These are phyloP conservation scores for Forbesichthys papilliferus DNA, from an alignment of 2,113 vertebrate species.

Conservation along the genomic window DNA sequence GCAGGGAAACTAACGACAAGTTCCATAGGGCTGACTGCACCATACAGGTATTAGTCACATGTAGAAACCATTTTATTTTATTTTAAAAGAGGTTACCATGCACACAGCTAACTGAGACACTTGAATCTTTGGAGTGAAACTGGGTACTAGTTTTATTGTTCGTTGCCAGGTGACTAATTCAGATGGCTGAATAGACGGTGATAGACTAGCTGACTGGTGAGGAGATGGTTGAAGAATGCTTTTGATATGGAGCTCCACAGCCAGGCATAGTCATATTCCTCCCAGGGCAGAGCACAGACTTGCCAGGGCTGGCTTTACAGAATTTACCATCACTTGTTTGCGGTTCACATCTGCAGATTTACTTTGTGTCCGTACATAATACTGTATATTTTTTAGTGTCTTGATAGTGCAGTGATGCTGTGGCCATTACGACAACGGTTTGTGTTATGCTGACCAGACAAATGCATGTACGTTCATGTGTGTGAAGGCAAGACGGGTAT, in stretches of 20 bases:
- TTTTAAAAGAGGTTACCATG: constrained; percentile 26
- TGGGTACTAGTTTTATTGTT: constrained; percentile 35
- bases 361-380: too few relatives aligned
- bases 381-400: too few relatives aligned
- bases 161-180: constrained; percentile 59
- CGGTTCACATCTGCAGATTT: too few relatives aligned
- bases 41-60: constrained; percentile 7
- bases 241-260: constrained; percentile 58
- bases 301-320: constrained; percentile 38
- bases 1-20: too few relatives aligned
- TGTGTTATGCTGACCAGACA: too few relatives aligned
- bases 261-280: neutral
- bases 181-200: constrained; percentile 34
- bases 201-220: constrained; percentile 27
- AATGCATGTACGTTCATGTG: too few relatives aligned
- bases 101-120: neutral
- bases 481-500: too few relatives aligned
- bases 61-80: neutral
- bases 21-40: too few relatives aligned
- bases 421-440: too few relatives aligned
- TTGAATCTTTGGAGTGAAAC: constrained; percentile 42
- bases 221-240: constrained; percentile 48
- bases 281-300: neutral
- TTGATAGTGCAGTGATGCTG: too few relatives aligned
- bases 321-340: neutral